phyloP scores from a whole-genome alignment of 2,797 vertebrate genomes.

The Sebastes diploproa region DNA sequence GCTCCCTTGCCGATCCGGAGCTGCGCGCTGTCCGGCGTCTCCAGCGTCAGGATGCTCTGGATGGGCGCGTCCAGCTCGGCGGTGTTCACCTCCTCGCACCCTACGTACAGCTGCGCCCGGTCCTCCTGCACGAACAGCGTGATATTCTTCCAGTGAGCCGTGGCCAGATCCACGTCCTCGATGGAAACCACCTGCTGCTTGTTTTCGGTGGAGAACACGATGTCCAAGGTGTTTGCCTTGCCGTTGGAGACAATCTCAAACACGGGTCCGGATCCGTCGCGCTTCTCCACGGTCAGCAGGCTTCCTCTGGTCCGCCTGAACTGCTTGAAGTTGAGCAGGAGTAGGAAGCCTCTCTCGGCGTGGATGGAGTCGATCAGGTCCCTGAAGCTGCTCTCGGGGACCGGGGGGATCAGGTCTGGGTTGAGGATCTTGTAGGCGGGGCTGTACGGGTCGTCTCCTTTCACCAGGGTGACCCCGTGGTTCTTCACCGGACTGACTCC shows the following conservation, averaged over 20 bases:
- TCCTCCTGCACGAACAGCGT: conserved; percentile 93
- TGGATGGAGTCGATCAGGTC: conserved; percentile 86
- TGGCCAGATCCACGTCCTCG: conserved; percentile 92
- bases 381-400: conserved; percentile 83
- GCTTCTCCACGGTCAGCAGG: conserved; percentile 91
- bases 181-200: conserved; percentile 90
- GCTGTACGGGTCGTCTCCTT: conserved; percentile 87
- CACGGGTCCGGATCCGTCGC: conserved; percentile 85
- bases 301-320: conserved; percentile 89
- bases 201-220: conserved; percentile 91
- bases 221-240: conserved; percentile 93
- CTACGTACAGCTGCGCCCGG: conserved; percentile 90
- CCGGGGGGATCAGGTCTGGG: conserved; percentile 92
- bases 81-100: conserved; percentile 92
- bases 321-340: conserved; percentile 92
- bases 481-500: conserved; percentile 90
- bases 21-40: conserved; percentile 84
- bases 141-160: conserved; percentile 95
- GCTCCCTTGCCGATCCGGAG: conserved; percentile 93
- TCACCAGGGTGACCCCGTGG: conserved; percentile 90
- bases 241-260: conserved; percentile 96
- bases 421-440: conserved; percentile 94
- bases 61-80: conserved; percentile 92
- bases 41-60: conserved; percentile 90
- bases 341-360: conserved; percentile 90